phyloP scores from a whole-genome alignment of 2,888 invertebrate genomes.

The Lasioglossum malachurum region DNA sequence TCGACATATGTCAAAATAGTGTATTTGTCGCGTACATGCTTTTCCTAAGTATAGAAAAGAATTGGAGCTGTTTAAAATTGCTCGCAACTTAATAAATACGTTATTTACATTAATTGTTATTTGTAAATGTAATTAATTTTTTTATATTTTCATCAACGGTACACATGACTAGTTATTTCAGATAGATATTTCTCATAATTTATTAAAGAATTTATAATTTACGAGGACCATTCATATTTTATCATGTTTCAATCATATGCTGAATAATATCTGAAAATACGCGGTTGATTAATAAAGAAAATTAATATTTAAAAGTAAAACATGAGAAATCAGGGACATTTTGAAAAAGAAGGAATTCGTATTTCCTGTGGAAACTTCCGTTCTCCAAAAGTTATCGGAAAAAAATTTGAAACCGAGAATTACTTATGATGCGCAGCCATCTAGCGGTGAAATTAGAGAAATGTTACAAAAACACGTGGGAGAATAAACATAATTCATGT shows the following conservation, averaged over 20 bases:
- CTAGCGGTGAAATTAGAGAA: conserved; percentile 10
- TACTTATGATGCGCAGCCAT: neutral
- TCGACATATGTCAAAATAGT: neutral
- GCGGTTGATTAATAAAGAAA: neutral
- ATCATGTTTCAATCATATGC: neutral
- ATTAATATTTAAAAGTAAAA: neutral
- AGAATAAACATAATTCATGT: neutral
- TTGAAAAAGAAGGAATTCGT: neutral
- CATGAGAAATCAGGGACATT: neutral
- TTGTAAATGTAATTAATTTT: no score
- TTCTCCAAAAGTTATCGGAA: neutral
- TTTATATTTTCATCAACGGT: no score
- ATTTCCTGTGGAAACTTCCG: conserved; percentile 1
- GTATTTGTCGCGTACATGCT: neutral
- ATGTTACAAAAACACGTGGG: conserved; percentile 8
- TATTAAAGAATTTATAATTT: neutral
- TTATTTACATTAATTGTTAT: neutral
- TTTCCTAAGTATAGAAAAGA: neutral
- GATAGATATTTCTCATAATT: neutral
- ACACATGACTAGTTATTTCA: no score
- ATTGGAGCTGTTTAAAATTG: neutral
- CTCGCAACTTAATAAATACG: neutral
- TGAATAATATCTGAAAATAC: neutral
- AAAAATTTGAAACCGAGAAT: neutral
- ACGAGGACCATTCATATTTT: neutral